Evolutionary conservation across 1,140 invertebrate genomes (phyloP), one percentile per base, ranked within the genome.

Genomic region (Diorhabda sublineata): DNA sequence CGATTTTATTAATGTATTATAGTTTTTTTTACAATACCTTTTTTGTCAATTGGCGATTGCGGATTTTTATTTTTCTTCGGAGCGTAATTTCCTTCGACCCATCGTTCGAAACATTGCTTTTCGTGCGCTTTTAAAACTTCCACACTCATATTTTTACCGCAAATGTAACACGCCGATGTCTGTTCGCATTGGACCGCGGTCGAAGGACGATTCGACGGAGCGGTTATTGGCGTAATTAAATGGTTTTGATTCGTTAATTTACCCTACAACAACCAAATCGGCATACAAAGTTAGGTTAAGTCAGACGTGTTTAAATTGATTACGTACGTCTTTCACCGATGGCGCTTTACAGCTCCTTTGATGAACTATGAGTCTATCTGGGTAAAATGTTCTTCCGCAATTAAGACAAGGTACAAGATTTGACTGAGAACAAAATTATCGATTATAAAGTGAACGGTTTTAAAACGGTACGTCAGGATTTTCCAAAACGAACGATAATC

Each of bases 81-180:
- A 1, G 61, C 61, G 7, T 76, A 64, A 63, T 76, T 76, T 69
- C 73, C 75, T 7, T 52, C 65, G 45, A 72, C 58, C 75, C 73
- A 91, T 76, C 91, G 92, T 73, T 88, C 86, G 43, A 93, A 77
- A 77, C 92, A 94, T 70, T 91, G 88, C 2, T 91, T 91, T 75
- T 93, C 90, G 81, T 94, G 92, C 71, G 93, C 91, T 26, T 85
- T 83, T 64, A 92, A 87, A 45, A 90, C 91, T 67, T 89, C 87
- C 0, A 87, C 87, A 2, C 92, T 91, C 79, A 92, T 94, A 77
- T 91, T 87, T 61, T 90, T 84, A 2, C 88, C 88, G 75, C 91
- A 92, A 65, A 93, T 86, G 74, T 91, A 91, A 77, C 92, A 94
- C 45, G 73, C 65, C 5, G 69, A 65, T 26, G 63, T 67, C 5